Base-by-base conservation (phyloP, 2,113 vertebrate species). In the Daboia siamensis region DNA sequence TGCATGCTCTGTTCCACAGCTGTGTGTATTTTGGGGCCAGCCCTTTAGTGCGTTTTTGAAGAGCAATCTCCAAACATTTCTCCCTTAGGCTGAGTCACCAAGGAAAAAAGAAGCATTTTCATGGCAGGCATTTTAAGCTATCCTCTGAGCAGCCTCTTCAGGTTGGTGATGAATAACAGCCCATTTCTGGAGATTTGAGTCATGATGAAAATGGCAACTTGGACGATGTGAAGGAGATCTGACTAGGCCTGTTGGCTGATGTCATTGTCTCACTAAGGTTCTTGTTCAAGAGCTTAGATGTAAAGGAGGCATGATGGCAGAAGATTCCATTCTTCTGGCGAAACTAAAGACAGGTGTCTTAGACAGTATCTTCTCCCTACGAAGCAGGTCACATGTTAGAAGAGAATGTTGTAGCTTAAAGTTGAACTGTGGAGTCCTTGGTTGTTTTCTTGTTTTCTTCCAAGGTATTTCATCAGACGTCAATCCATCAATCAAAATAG, bases 1-100 rank as follows among this genome's bases (percentile, higher is more conserved):
- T 92, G 91, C 87, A 92, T 92, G 54, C 1, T 26, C 59, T 84
- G 89, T 89, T 85, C 91, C 69, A 33, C 84, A 84, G 10, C 46
- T 3, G 17, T 89, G 23, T 89, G 44, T 59, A 85, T 44, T 55
- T 51, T 39, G 51, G 64, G 56, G 33, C 59, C 52, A 39, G 29
- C 44, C 80, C 33, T 84, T 51, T 80, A 48, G 74, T 84, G 29
- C 1, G 9, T 8, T 3, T 3, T 4, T 24, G 29, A 59, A 39
- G 69, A 74, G n/a, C 15, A 39, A 0, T 74, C 20, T 74, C 69
- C 26, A 69, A 69, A 13, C 61, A n/a, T 10, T 29, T 54, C 24
- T 13, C 21, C 48, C 20, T 55, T 46, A 15, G 52, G 9, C 33
- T 5, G 10, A 52, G 29, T 55, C 54, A 26, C 61, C 24, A 80